Evolutionary conservation across 1,140 invertebrate species (phyloP), one percentile per base, ranked within the genome.

Genomic region (Pseudomyrmex gracilis): DNA sequence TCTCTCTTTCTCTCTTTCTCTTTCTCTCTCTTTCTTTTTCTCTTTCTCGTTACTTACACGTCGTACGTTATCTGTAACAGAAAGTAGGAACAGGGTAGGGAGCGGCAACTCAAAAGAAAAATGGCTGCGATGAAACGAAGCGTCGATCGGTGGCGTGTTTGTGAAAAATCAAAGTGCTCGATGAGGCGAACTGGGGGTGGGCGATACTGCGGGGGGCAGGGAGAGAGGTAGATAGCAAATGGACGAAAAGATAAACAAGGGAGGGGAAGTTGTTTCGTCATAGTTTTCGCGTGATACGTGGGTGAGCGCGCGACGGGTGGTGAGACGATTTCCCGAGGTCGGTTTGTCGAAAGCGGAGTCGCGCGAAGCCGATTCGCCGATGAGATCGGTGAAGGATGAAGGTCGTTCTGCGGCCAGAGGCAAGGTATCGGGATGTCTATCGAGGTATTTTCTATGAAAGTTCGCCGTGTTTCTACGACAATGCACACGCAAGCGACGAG

Each of bases 61-160:
- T 85, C 73, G 83, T 85, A 89, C 66, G 85, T 84, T 74, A 89
- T 91, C 93, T 94, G 93, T 20, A 94, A 93, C 93, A 94, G 85
- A 93, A 93, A 94, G 82, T 88, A 93, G 91, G 92, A 91, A 90
- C 89, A 91, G 91, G 92, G 86, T 93, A 91, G 91, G 92, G 92
- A 90, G 85, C 64, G 91, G 92, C 93, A 93, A 93, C 89, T 88
- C 71, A 93, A 93, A 93, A 93, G 63, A 89, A 92, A 90, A 91
- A 89, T 61, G 84, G 45, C 84, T 63, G 73, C 53, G 51, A 88
- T 80, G 12, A 80, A 66, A 74, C 49, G 68, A 82, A 83, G 67
- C 60, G 22, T 49, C 58, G 20, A 8, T 45, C 20, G 67, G 43
- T 74, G 66, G 83, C 71, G 73, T 66, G 20, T 43, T 12, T n/a